Evolutionary conservation across 2,113 vertebrate species (phyloP).

Genomic region (Gobio gobio): DNA sequence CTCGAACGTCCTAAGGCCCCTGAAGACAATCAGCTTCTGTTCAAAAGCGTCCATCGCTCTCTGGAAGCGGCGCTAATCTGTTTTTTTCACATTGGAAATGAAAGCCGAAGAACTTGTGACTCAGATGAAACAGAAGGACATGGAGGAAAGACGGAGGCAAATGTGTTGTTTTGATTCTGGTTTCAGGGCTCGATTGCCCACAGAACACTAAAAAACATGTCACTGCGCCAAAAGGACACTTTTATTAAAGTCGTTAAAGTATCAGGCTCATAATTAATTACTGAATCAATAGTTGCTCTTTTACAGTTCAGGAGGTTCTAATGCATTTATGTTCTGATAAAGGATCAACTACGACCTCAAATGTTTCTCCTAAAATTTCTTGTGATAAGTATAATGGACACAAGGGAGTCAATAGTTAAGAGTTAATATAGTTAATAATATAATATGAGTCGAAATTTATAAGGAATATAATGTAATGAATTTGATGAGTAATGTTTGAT

Average conservation of each 20-base stretch:
- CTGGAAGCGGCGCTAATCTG: slow-evolving; percentile 74
- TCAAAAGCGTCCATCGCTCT: slow-evolving; percentile 42
- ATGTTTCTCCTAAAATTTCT: background rate
- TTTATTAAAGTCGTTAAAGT: background rate
- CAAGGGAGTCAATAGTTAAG: background rate
- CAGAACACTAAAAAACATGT: background rate
- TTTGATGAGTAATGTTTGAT: background rate
- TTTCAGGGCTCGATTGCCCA: slow-evolving; percentile 29
- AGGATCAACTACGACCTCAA: background rate
- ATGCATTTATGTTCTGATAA: background rate
- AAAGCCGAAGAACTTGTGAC: slow-evolving; percentile 57
- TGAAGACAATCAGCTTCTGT: slow-evolving; percentile 27
- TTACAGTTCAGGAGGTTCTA: background rate
- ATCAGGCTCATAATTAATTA: background rate
- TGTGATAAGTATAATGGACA: background rate
- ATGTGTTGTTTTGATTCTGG: slow-evolving; percentile 22
- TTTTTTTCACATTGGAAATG: slow-evolving; percentile 70
- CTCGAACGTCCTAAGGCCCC: slow-evolving; percentile 12
- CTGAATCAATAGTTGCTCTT: background rate
- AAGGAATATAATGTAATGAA: too few species aligned
- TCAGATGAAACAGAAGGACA: slow-evolving; percentile 38
- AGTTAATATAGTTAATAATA: too few species aligned
- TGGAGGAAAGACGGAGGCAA: background rate
- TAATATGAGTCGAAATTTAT: too few species aligned
- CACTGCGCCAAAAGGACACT: background rate